phyloP scores from a whole-genome alignment of 2,797 vertebrate genomes.

The Halcyon chelicuti region DNA sequence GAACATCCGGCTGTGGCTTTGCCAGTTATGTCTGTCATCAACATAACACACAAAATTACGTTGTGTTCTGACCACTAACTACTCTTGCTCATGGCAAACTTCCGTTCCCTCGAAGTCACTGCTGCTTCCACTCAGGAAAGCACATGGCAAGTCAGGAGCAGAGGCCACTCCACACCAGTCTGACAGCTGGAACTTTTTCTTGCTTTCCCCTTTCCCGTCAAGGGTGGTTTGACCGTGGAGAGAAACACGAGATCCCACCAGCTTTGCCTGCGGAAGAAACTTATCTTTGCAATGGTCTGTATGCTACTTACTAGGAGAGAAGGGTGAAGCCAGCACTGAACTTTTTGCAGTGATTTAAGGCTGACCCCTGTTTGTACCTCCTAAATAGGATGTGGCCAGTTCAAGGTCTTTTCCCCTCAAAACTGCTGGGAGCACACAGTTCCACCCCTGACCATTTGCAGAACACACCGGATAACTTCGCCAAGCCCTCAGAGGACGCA shows the following conservation, averaged over 20 bases:
- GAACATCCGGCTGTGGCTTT: neutral
- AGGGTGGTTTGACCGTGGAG: neutral
- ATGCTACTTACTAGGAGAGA: neutral
- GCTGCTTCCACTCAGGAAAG: conserved; percentile 34
- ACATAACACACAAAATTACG: neutral
- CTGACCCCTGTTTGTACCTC: neutral
- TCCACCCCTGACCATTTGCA: neutral
- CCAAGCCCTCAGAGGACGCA: neutral
- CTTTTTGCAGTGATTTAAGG: neutral
- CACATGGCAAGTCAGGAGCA: neutral
- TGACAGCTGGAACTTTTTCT: neutral
- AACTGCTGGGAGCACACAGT: neutral
- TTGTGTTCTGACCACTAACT: neutral
- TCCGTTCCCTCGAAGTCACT: neutral
- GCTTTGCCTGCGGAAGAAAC: neutral
- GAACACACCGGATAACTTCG: neutral
- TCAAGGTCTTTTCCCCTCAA: neutral
- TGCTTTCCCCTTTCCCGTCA: neutral
- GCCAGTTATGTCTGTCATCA: neutral
- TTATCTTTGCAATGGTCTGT: neutral
- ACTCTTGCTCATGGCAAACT: neutral
- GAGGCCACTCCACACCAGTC: neutral
- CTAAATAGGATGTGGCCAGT: accelerated
- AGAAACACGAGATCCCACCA: neutral
- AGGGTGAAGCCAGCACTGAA: neutral